These are phyloP conservation scores for Heteropelma amictum DNA, from an alignment of 2,888 invertebrate species.

Conservation along the genomic window DNA sequence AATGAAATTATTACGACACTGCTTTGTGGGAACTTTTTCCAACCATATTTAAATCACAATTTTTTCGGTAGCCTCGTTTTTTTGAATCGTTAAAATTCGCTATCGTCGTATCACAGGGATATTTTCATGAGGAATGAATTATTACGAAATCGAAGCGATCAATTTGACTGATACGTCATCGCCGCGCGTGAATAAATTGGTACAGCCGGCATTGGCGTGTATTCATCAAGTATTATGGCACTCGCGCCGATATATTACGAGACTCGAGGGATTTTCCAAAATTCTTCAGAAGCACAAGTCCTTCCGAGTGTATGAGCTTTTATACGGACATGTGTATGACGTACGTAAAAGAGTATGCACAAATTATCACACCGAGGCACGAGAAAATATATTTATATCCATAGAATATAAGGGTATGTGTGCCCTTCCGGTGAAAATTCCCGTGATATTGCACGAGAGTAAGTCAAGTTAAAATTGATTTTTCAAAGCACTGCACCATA, in stretches of 20 bases:
- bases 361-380: neutral
- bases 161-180: no score
- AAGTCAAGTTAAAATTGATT: conserved; percentile 43
- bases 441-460: conserved; percentile 9
- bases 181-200: neutral
- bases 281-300: neutral
- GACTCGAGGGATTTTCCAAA: conserved; percentile 13
- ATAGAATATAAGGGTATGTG: neutral
- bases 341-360: no score
- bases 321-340: neutral
- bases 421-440: conserved; percentile 2
- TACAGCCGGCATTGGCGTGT: neutral
- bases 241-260: conserved; percentile 9
- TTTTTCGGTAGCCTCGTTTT: no score
- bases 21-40: no score
- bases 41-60: no score
- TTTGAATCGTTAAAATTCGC: no score
- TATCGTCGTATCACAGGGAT: no score
- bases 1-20: no score
- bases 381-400: neutral
- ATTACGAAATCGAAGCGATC: no score
- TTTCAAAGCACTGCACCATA: conserved; percentile 34
- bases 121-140: no score
- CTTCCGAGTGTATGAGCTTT: neutral
- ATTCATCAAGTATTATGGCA: no score